Base-by-base conservation (phyloP, 2,113 vertebrate genomes). In the Epinephelus cyanopodus region DNA sequence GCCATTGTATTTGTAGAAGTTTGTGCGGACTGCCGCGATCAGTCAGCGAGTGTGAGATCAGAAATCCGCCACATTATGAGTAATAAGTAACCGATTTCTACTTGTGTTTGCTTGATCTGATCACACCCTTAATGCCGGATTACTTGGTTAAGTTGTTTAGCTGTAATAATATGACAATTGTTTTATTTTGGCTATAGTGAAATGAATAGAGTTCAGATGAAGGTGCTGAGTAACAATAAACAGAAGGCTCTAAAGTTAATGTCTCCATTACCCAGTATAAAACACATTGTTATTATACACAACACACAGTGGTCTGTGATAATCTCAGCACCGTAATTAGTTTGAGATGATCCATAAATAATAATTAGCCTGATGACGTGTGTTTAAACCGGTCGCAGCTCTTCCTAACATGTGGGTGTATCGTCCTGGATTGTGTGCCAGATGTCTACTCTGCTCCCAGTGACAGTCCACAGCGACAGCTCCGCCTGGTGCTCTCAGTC, bases 401-500 rank as follows among this genome's bases (percentile, higher is more conserved):
- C 86, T 77, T 84, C 67, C 65, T 71, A 83, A 78, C 72, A 74
- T 56, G 87, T 88, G 86, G 88, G 87, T 63, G 89, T 86, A 87
- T 87, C 7, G 19, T 79, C 78, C 79, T 79, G 86, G 45, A 66
- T 71, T 86, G 90, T 88, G 84, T 77, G 71, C 91, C 93, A 94
- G 88, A 93, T 94, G 93, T 93, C 92, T 85, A 6, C 85, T 87
- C 87, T 52, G 74, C 89, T 84, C 61, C 85, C 65, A 77, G 19
- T 54, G 50, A 52, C 65, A 52, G 47, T 82, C 89, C 65, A 74
- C 83, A 79, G 77, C 79, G 81, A 81, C 82, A 63, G 81, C 89
- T 73, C 71, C 17, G 81, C 88, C 83, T 87, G 90, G 87, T 89
- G 87, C 90, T 94, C 74, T 92, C 73, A 88, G 81, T 93, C 84